A percentile compares a stretch with the other conserved stretches of the same genome.
Evolutionary conservation across 30 jellyfish, hydroid and myxozoan species (phyloP).

Genomic region (Aurelia coerulea): DNA sequence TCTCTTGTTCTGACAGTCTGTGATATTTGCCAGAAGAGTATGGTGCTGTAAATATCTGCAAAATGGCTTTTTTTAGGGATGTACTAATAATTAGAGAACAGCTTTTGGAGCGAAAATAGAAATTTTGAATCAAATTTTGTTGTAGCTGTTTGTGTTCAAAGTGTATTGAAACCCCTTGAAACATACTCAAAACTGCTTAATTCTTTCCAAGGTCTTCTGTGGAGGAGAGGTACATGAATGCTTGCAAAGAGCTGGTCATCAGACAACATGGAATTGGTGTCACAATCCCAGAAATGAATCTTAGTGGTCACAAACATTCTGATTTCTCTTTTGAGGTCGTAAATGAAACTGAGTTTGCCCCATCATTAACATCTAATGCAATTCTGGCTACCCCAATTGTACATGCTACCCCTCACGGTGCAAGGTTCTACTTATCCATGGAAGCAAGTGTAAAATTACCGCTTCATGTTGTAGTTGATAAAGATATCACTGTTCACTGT

Average conservation of each 20-base stretch:
- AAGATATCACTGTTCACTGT: constrained; percentile 25
- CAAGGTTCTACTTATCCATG: constrained; percentile 52
- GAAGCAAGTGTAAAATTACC: constrained; percentile 73
- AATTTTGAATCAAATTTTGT: too few relatives aligned
- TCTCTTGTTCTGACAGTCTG: too few relatives aligned
- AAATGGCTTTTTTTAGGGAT: too few relatives aligned
- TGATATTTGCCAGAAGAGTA: too few relatives aligned
- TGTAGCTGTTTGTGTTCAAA: too few relatives aligned
- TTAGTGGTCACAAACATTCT: constrained; percentile 50
- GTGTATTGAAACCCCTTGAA: too few relatives aligned
- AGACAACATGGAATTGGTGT: constrained; percentile 43
- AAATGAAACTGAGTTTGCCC: constrained; percentile 10
- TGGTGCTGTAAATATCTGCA: too few relatives aligned
- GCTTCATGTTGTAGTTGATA: constrained; percentile 38
- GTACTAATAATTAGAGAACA: too few relatives aligned
- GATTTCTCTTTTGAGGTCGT: constrained; percentile 52
- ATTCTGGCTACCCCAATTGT: constrained; percentile 67
- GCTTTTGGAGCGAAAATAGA: too few relatives aligned
- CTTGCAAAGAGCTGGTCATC: constrained; percentile 68
- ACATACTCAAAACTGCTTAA: too few relatives aligned
- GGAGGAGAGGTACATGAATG: constrained; percentile 29
- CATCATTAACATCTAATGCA: constrained; percentile 3
- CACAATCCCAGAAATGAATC: constrained; percentile 62
- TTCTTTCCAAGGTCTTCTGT: constrained; percentile 7
- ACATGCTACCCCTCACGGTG: constrained; percentile 75